phyloP scores from a whole-genome alignment of 2,888 invertebrate species.

The Salpingus planirostris region DNA sequence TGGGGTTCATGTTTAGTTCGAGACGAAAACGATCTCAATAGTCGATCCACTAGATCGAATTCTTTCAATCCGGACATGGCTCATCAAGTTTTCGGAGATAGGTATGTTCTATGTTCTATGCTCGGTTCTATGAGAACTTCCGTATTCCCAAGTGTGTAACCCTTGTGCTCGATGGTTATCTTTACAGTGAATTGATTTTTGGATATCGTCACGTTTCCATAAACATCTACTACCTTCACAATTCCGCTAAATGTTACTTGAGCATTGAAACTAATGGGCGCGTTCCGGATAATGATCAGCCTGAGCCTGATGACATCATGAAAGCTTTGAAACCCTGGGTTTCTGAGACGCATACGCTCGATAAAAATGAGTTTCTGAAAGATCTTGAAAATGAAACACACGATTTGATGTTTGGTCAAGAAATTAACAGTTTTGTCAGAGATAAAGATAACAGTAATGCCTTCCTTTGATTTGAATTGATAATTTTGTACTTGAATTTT shows the following conservation, averaged over 20 bases:
- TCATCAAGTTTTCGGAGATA: slow-evolving; percentile 85
- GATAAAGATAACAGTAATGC: slow-evolving; percentile 12
- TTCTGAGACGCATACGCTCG: slow-evolving; percentile 18
- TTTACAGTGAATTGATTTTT: slow-evolving; percentile 87
- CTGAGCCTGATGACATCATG: slow-evolving; percentile 28
- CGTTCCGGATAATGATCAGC: slow-evolving; percentile 45
- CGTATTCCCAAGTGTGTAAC: too few relatives aligned
- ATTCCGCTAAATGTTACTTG: slow-evolving; percentile 54
- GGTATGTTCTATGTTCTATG: too few relatives aligned
- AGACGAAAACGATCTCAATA: slow-evolving; percentile 17
- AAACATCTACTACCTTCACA: slow-evolving; percentile 26
- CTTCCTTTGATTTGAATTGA: neutral
- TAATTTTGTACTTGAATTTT: slow-evolving; percentile 2
- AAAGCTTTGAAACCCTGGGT: slow-evolving; percentile 30
- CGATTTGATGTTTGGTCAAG: slow-evolving; percentile 27
- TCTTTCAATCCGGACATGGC: slow-evolving; percentile 77
- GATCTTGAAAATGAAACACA: slow-evolving; percentile 26
- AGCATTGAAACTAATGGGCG: slow-evolving; percentile 61
- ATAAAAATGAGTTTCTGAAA: slow-evolving; percentile 18
- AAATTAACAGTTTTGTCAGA: slow-evolving; percentile 23
- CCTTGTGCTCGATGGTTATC: too few relatives aligned
- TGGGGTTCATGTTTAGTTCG: slow-evolving; percentile 18
- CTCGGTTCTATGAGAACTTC: too few relatives aligned
- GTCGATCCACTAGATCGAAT: slow-evolving; percentile 7
- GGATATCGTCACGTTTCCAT: slow-evolving; percentile 77